Evolutionary conservation across 2,888 invertebrate genomes (phyloP).

Genomic region (Chrysotoxum bicinctum): DNA sequence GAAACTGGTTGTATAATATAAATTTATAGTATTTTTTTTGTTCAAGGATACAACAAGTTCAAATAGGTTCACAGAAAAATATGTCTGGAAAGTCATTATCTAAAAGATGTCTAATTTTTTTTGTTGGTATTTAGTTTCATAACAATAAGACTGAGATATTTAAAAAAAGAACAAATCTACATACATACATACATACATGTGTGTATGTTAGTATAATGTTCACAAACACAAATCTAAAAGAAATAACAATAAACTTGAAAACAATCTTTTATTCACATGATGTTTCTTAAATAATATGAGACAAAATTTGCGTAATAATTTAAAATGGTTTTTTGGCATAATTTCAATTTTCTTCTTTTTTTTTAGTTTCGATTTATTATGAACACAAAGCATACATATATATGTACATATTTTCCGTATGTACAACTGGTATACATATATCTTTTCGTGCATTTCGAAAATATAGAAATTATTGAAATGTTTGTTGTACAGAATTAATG

Average conservation of each 20-base stretch:
- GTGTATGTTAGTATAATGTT: no score
- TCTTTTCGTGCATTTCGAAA: no score
- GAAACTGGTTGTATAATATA: no score
- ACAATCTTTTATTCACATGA: background rate
- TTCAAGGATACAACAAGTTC: conserved; percentile 2
- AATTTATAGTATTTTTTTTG: background rate
- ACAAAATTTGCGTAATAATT: conserved; percentile 1
- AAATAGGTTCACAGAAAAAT: background rate
- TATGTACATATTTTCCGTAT: no score
- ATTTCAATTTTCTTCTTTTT: background rate
- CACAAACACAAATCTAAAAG: background rate
- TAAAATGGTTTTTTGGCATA: conserved; percentile 24
- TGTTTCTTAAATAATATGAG: background rate
- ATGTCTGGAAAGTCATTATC: background rate
- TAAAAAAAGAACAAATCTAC: background rate
- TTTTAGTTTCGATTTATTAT: background rate
- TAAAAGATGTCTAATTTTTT: background rate
- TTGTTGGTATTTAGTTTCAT: background rate
- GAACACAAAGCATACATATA: no score
- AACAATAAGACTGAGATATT: background rate
- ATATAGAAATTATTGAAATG: no score
- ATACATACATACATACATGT: background rate
- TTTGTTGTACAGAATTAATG: no score
- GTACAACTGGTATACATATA: no score
- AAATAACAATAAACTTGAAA: conserved; percentile 14